Conservation (phyloP, 1,140 invertebrate species). For the Tenebrio molitor region DNA sequence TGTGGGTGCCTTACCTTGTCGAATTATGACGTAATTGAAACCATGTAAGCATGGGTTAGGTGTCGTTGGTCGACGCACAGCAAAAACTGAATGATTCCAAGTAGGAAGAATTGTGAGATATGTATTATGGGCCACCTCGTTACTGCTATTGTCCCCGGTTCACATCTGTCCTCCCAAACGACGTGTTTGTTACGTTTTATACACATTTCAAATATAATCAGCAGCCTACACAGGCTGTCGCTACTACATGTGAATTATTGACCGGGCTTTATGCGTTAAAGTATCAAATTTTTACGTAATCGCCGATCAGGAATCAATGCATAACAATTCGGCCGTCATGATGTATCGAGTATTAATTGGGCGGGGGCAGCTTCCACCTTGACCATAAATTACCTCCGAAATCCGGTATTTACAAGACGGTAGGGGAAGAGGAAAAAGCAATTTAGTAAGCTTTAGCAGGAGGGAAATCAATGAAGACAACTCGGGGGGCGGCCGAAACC, state of each 20-base stretch:
- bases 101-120: slow-evolving; percentile 45
- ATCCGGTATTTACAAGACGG: slow-evolving; percentile 55
- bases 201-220: slow-evolving; percentile 54
- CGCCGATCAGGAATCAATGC: slow-evolving; percentile 30
- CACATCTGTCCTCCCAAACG: slow-evolving; percentile 59
- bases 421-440: slow-evolving; percentile 57
- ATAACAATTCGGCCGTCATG: background rate
- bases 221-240: slow-evolving; percentile 48
- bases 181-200: slow-evolving; percentile 56
- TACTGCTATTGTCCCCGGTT: slow-evolving; percentile 54
- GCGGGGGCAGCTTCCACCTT: slow-evolving; percentile 49
- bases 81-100: slow-evolving; percentile 14
- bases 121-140: slow-evolving; percentile 53
- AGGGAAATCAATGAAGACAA: slow-evolving; percentile 62
- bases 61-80: background rate
- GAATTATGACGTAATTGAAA: slow-evolving; percentile 41
- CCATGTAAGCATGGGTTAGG: slow-evolving; percentile 8
- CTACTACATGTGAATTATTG: slow-evolving; percentile 49
- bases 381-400: slow-evolving; percentile 57
- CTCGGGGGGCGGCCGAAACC: slow-evolving; percentile 47
- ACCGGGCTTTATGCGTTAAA: slow-evolving; percentile 8
- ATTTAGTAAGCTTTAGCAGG: slow-evolving; percentile 58
- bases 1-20: no score
- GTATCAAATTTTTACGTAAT: slow-evolving; percentile 31
- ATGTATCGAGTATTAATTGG: slow-evolving; percentile 45